These are phyloP conservation scores for Origma solitaria DNA, from an alignment of 2,113 vertebrate genomes.

Conservation along the genomic window DNA sequence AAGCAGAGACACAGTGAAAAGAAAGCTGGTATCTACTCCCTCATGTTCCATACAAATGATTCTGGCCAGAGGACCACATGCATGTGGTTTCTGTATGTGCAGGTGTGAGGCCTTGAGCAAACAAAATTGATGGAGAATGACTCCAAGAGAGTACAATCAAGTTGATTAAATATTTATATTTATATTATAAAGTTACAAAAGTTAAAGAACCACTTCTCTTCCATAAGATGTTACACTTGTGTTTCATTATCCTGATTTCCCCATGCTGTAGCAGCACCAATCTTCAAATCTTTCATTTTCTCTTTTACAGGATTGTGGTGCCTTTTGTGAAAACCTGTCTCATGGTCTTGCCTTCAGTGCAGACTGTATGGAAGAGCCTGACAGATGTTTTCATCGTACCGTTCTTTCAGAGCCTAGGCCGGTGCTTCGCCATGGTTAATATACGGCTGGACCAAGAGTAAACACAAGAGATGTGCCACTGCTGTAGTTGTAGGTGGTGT, in stretches of 20 bases:
- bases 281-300: background rate
- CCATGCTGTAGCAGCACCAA: background rate
- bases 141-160: background rate
- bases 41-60: background rate
- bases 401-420: slow-evolving; percentile 78
- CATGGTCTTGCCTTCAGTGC: slow-evolving; percentile 81
- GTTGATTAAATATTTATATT: background rate
- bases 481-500: slow-evolving; percentile 34
- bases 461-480: background rate
- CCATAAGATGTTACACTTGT: background rate
- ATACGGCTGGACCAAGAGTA: slow-evolving; percentile 70
- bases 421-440: slow-evolving; percentile 76
- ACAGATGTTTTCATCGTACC: slow-evolving; percentile 78
- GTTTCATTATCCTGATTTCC: background rate
- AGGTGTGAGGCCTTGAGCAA: background rate
- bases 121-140: background rate
- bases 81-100: background rate
- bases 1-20: background rate
- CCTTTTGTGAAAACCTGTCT: slow-evolving; percentile 84
- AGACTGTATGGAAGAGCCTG: slow-evolving; percentile 84
- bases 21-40: background rate
- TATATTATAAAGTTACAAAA: background rate
- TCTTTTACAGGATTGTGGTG: slow-evolving; percentile 82
- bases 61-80: background rate
- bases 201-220: background rate